A percentile compares a stretch with the other conserved stretches of the same genome.
Conservation (phyloP, 2,797 vertebrate species). For the Ctenosaura bakeri region DNA sequence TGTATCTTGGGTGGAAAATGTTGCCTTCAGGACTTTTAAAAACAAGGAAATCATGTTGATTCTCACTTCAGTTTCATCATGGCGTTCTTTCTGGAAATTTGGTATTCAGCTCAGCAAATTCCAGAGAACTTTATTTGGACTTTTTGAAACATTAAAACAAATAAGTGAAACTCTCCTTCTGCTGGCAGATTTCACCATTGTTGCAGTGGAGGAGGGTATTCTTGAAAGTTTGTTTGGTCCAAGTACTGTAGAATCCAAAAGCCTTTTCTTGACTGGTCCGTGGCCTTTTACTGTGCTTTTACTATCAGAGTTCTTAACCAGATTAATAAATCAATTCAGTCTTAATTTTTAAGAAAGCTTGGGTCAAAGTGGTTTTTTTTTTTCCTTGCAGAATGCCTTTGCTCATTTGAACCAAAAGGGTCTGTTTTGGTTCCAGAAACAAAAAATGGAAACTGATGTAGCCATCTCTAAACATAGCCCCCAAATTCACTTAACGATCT, state of each 20-base stretch:
- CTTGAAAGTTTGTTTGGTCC: conserved; percentile 68
- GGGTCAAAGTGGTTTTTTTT: conserved; percentile 52
- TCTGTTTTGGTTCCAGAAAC: neutral
- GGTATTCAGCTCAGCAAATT: conserved; percentile 81
- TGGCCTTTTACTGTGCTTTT: conserved; percentile 96
- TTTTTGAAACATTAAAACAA: conserved; percentile 74
- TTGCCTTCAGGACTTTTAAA: conserved; percentile 70
- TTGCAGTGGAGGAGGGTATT: conserved; percentile 62
- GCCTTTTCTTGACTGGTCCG: conserved; percentile 89
- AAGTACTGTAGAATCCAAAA: conserved; percentile 84
- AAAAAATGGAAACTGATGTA: neutral
- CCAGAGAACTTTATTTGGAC: conserved; percentile 80
- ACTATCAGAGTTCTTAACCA: conserved; percentile 97
- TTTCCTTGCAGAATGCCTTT: conserved; percentile 61
- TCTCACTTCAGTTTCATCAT: conserved; percentile 66
- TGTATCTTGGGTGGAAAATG: conserved; percentile 62
- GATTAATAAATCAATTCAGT: conserved; percentile 98
- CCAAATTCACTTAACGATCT: too few species aligned
- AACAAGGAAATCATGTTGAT: conserved; percentile 53
- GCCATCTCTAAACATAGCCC: too few species aligned
- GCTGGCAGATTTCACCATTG: conserved; percentile 54
- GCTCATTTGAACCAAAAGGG: neutral
- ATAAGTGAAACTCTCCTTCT: conserved; percentile 72
- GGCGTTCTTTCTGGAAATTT: conserved; percentile 70
- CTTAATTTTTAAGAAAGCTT: conserved; percentile 91